Base-by-base conservation (phyloP, 2,888 invertebrate species). In the Physocephala rufipes region DNA sequence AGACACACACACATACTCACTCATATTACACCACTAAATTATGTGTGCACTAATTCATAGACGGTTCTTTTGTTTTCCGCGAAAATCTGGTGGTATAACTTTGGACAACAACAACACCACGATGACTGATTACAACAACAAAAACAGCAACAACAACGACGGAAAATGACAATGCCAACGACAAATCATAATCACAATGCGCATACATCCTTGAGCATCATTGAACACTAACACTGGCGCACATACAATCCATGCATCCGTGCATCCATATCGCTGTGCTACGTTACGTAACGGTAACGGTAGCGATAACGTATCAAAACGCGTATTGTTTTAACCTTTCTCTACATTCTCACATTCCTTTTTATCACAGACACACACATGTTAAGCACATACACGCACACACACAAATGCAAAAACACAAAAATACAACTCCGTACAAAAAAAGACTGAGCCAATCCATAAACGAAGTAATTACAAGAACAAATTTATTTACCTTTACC, bases 71-170 rank as follows among this genome's bases (percentile, higher is more conserved):
- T 36, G 36, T 36, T 36, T 36, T 4, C 9, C 4, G 36, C 5
- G 9, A 36, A 36, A 36, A 9, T 36, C 36, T 36, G 36, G 36
- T 9, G 36, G 36, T 36, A 36, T 9, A 36, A 36, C 9, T 36
- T 36, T 9, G 9, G 5, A 36, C 62, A 62, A 36, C 43, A 19
- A n/a, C 15, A 43, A 15, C 43, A 43, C 28, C 63, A 63, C 30
- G 51, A 49, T 19, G 13, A 49, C 63, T 53, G 61, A 45, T 62
- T 70, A 55, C 49, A 55, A 58, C 61, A 59, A 47, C 65, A 68
- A 69, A 70, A 73, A 63, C 28, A 59, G 26, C 58, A 49, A 45
- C 63, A 53, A 12, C 65, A 65, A 45, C 65, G 16, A 47, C 65
- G 49, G 19, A 21, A 67, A n/a, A n/a, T n/a, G n/a, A 62, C 53